Evolutionary conservation across 2,888 invertebrate genomes (phyloP), one percentile per base, ranked within the genome.

Genomic region (Horisme vitalbata): DNA sequence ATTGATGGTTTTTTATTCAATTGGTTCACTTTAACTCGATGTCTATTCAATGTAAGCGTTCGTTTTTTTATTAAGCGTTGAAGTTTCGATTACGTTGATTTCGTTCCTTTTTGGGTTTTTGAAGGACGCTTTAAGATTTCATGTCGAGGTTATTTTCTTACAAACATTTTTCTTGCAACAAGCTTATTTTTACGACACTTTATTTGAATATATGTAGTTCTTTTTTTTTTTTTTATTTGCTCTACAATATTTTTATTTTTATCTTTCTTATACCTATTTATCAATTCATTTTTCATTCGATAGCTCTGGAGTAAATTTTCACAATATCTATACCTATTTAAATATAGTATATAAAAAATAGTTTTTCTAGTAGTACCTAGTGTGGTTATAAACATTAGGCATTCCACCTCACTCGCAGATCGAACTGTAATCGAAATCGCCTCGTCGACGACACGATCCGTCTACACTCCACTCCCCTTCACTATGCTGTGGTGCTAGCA

Each of bases 1-100:
- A 73, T 71, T 71, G 70, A 61, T 61, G 65, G 58, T 71, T 73
- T 61, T 69, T 68, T 66, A 59, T 56, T 71, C 60, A 71, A 70
- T 71, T 62, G 65, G 63, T 68, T 71, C 57, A 56, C 51, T 61
- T 66, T 57, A 56, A 32, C 53, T 64, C 63, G 52, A 61, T 72
- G 68, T 71, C 63, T 64, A 56, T 66, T 70, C 63, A 64, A 65
- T 72, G 67, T 69, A 65, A 68, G 64, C 61, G 67, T 65, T 49
- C 33, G 32, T 45, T 52, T 56, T n/a, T 57, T 53, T 54, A 54
- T 53, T 44, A 45, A 45, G 47, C 53, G 49, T 51, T 41, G 41
- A 57, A 59, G 63, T 59, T 59, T 64, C 62, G 67, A 67, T 70
- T 66, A 66, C 68, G 64, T 65, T 67, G 62, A 60, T 55, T 56